Base-by-base conservation (phyloP, 1,140 invertebrate genomes). In the Drosophila simulans region DNA sequence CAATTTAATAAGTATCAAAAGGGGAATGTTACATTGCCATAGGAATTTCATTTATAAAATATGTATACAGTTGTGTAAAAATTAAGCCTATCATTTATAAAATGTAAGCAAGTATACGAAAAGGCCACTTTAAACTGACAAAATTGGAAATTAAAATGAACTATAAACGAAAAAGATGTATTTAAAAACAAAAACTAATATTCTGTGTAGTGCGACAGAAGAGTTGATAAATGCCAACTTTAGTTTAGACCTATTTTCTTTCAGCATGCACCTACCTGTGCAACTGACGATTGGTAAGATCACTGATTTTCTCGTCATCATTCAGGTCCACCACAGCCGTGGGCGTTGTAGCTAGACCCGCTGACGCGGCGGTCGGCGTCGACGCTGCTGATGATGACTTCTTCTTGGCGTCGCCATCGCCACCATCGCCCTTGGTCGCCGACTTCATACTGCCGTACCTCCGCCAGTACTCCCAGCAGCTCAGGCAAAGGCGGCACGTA, bases 381-480 rank as follows among this genome's bases (percentile, higher is more conserved):
- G 68, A 54, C 25, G 58, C 49, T 39, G 69, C 63, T 20, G 27
- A n/a, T 3, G 25, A 34, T 2, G 46, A 64, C 55, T 88, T 94
- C 93, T 93, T 95, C 92, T 94, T 95, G 45, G 91, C 78, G 60
- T 78, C 79, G 13, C 93, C 93, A 73, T 93, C 93, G 71, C 95
- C 94, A 15, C 94, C 94, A 25, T 94, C 94, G 43, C 94, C 94
- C 46, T 94, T 93, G 5, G 94, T 94, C 20, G 80, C 77, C 8
- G 94, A 94, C 93, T 98, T 99, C 15, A 99, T 94, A 75, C 98
- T 98, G 57, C 98, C 98, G 93, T 98, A 99, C 92, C 99, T 99
- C 93, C 99, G 99, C 98, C 98, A 99, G 92, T 99, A 99, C 35
- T 95, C 95, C 98, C 98, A 99, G 93, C 99, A 99, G 3, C 94